Conservation (phyloP, 2,113 vertebrate species). For the Eupsittula cactorum region DNA sequence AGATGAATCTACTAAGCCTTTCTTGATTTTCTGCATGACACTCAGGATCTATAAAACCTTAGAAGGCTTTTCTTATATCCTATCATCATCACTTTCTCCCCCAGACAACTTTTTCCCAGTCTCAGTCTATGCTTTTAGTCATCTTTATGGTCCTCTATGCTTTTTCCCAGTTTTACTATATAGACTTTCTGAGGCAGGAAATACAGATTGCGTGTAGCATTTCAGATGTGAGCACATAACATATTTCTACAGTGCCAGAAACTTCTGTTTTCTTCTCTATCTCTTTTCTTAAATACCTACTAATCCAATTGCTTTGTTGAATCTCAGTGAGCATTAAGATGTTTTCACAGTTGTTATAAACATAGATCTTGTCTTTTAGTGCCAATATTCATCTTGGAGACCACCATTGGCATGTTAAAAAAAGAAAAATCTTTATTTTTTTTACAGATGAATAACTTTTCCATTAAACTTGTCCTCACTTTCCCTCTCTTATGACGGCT, state of each 20-base stretch:
- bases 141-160: background rate
- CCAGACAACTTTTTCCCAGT: background rate
- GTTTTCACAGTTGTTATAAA: background rate
- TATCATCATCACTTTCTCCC: background rate
- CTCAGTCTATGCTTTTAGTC: background rate
- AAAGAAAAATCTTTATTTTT: background rate
- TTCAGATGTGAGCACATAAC: background rate
- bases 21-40: background rate
- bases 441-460: background rate
- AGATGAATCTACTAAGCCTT: background rate
- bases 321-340: background rate
- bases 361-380: background rate
- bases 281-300: background rate
- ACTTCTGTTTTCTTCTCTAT: background rate
- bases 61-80: background rate
- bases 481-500: background rate
- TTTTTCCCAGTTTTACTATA: background rate
- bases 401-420: background rate
- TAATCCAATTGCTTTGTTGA: background rate
- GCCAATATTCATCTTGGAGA: background rate
- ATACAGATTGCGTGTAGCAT: background rate
- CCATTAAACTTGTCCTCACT: background rate
- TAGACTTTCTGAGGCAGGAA: background rate
- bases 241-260: background rate
- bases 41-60: background rate